Conservation (phyloP, 2,113 vertebrate species). For the Perca flavescens region DNA sequence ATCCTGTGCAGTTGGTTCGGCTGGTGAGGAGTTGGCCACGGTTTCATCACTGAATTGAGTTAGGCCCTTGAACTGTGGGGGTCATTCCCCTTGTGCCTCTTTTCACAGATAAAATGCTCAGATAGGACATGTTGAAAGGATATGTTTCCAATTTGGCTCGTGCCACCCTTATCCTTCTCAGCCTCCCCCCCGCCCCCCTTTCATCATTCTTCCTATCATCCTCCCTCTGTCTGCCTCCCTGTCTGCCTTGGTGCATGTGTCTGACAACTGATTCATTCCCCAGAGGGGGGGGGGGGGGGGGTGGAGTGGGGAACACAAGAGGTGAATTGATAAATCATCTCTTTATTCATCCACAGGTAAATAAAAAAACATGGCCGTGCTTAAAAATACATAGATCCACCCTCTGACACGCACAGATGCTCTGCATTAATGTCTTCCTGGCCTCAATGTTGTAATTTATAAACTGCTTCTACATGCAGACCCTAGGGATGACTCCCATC, state of each 20-base stretch:
- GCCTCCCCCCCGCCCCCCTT: conserved; percentile 39
- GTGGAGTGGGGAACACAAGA: conserved; percentile 54
- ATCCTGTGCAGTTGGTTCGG: conserved; percentile 13
- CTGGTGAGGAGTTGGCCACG: conserved; percentile 31
- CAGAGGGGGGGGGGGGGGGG: conserved; percentile 51
- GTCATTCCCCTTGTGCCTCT: conserved; percentile 57
- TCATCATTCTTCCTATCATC: conserved; percentile 67
- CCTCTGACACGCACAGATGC: conserved; percentile 75
- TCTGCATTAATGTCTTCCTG: conserved; percentile 76
- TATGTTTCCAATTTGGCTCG: conserved; percentile 84
- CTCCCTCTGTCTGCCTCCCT: conserved; percentile 56
- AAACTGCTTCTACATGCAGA: conserved; percentile 64
- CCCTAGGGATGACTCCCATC: conserved; percentile 48
- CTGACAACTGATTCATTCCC: conserved; percentile 88
- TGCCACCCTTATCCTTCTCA: conserved; percentile 76
- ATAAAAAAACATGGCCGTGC: conserved; percentile 80
- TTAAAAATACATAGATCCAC: conserved; percentile 75
- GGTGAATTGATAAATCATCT: conserved; percentile 85
- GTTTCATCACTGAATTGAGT: conserved; percentile 53
- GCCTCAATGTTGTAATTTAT: conserved; percentile 68
- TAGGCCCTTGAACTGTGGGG: conserved; percentile 59
- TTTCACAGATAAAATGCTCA: conserved; percentile 79
- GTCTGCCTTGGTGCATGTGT: conserved; percentile 82
- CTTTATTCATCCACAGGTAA: conserved; percentile 83
- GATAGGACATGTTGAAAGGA: conserved; percentile 83